phyloP scores from a whole-genome alignment of 2,888 invertebrate species.

The Andrena marginata region DNA sequence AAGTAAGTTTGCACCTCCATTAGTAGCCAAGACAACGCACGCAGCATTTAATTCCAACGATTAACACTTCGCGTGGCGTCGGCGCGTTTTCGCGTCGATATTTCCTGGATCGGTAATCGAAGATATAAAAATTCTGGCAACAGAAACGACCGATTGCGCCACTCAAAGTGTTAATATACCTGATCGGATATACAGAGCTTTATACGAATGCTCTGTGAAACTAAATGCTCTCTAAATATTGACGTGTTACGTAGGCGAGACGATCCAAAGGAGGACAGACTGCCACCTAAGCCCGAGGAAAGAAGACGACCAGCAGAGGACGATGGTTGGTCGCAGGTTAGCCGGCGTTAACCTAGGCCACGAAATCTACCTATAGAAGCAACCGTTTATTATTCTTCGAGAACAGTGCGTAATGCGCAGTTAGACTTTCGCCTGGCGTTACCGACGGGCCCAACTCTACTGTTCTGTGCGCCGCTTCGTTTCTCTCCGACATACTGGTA shows the following conservation, averaged over 20 bases:
- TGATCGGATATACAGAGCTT: too few species aligned
- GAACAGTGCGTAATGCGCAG: slow-evolving; percentile 56
- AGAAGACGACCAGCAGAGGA: slow-evolving; percentile 85
- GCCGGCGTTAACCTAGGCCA: slow-evolving; percentile 77
- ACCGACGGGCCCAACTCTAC: slow-evolving; percentile 47
- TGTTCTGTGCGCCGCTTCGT: slow-evolving; percentile 62
- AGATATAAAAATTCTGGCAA: too few species aligned
- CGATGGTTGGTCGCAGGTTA: slow-evolving; percentile 84
- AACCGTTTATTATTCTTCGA: slow-evolving; percentile 59
- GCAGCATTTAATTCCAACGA: neutral
- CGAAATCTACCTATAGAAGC: slow-evolving; percentile 57
- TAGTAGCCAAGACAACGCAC: too few species aligned
- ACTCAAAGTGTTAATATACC: too few species aligned
- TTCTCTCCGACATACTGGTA: slow-evolving; percentile 33
- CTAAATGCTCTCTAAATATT: too few species aligned
- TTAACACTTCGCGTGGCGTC: neutral
- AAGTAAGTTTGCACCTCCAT: slow-evolving; percentile 47
- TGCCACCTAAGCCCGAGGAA: slow-evolving; percentile 73
- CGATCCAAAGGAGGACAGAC: slow-evolving; percentile 81
- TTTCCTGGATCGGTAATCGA: too few species aligned
- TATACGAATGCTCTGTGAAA: too few species aligned
- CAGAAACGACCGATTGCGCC: too few species aligned
- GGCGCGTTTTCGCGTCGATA: too few species aligned
- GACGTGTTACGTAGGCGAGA: slow-evolving; percentile 71
- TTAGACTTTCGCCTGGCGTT: slow-evolving; percentile 61